Evolutionary conservation across 2,797 vertebrate genomes (phyloP).

Genomic region (Cheirogaleus major): DNA sequence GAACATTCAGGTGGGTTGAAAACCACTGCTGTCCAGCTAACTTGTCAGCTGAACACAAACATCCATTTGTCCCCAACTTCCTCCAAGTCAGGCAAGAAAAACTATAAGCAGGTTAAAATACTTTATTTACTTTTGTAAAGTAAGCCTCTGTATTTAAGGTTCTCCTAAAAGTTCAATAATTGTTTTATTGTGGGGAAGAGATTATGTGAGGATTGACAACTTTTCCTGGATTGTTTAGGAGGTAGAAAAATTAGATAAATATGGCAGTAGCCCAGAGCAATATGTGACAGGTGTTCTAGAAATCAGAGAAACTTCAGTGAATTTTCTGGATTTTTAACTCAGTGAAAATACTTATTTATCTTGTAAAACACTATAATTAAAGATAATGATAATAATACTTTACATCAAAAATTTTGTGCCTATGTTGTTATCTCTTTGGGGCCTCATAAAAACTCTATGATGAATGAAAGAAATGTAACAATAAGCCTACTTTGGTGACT

Average conservation of each 20-base stretch:
- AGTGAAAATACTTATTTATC: constrained; percentile 47
- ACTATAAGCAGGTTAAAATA: not conserved
- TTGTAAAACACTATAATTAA: constrained; percentile 43
- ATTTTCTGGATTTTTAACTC: constrained; percentile 56
- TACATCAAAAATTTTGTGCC: constrained; percentile 11
- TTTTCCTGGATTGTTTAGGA: not conserved
- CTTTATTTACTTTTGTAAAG: not conserved
- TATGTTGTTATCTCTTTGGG: not conserved
- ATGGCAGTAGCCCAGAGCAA: not conserved
- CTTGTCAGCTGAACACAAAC: not conserved
- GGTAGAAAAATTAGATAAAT: constrained; percentile 16
- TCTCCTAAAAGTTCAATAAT: not conserved
- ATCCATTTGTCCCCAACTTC: not conserved
- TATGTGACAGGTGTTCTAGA: not conserved
- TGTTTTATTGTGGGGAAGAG: not conserved
- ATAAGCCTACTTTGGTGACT: not conserved
- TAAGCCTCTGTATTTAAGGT: not conserved
- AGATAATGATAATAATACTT: not conserved
- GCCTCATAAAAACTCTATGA: not conserved
- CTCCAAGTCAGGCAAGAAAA: not conserved
- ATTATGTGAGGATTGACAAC: not conserved
- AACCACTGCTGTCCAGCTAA: not conserved
- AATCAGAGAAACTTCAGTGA: not conserved
- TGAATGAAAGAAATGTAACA: not conserved
- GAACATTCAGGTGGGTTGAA: not conserved